Evolutionary conservation across 2,888 invertebrate genomes (phyloP).

Genomic region (Aleiodes alternator): DNA sequence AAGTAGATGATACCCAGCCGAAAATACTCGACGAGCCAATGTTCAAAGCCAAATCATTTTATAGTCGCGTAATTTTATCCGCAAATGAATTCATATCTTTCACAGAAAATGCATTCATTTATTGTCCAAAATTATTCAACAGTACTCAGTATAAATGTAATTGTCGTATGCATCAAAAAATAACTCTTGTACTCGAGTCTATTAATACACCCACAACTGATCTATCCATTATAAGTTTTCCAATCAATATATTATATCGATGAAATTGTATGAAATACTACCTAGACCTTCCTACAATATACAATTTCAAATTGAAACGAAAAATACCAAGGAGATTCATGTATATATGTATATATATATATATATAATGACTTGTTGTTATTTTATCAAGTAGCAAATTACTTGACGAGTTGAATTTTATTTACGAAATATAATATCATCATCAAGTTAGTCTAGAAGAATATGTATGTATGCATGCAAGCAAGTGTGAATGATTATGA

Average conservation of each 20-base stretch:
- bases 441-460: too few relatives aligned
- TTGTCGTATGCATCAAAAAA: constrained; percentile 3
- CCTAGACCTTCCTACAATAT: too few relatives aligned
- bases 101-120: not conserved
- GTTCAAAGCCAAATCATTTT: not conserved
- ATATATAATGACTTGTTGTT: too few relatives aligned
- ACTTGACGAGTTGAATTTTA: too few relatives aligned
- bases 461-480: too few relatives aligned
- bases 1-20: constrained; percentile 5
- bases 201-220: not conserved
- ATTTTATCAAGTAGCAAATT: too few relatives aligned
- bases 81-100: constrained; percentile 14
- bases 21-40: not conserved
- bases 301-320: too few relatives aligned
- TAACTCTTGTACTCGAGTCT: not conserved
- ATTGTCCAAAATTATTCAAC: not conserved
- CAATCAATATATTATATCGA: not conserved
- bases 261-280: too few relatives aligned
- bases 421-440: too few relatives aligned
- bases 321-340: too few relatives aligned
- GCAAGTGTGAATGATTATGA: too few relatives aligned
- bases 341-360: too few relatives aligned
- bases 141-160: not conserved
- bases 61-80: not conserved
- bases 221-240: not conserved